Evolutionary conservation across 2,797 vertebrate species (phyloP), one percentile per base, ranked within the genome.

Genomic region (Hirundo rustica): DNA sequence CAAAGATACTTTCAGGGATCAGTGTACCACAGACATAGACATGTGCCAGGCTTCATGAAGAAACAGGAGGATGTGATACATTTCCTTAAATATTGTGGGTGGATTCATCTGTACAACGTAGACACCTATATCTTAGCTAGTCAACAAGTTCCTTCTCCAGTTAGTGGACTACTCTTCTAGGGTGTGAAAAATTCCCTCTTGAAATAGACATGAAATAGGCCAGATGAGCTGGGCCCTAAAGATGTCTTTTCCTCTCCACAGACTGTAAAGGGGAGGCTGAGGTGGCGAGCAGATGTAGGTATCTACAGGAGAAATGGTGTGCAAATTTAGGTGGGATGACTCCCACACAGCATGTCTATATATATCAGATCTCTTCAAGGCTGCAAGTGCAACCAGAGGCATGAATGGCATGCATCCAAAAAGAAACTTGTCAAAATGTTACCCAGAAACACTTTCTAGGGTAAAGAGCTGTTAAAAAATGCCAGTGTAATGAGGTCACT

Each of bases 181-280:
- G 34, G 74, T 94, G 94, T 94, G 90, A 96, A 96, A 95, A 29
- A 10, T 53, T 87, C 29, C 36, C 40, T 93, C 90, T 90, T 92
- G 55, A 95, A 94, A 96, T 86, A 95, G 83, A 70, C 38, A 44
- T 79, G 67, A 95, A 95, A 85, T 30, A 92, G 74, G 44, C 44
- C 83, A 91, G 85, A 92, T 91, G 75, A 93, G 61, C 47, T 34
- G 61, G 81, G 77, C 34, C 38, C 88, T 73, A 79, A 84, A 95
- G 87, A 89, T 0, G 1, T 90, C 66, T 85, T 36, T 75, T 95
- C 26, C 29, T 58, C 44, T 62, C 47, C 44, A 62, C 74, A 1
- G 3, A 67, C 71, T 87, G 23, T 73, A 85, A 55, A 93, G 36
- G 77, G 23, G 64, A 94, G 71, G 88, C 67, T 90, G 86, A 92